Base-by-base conservation (phyloP, 2,113 vertebrate species). In the Dryoscopus gambensis region DNA sequence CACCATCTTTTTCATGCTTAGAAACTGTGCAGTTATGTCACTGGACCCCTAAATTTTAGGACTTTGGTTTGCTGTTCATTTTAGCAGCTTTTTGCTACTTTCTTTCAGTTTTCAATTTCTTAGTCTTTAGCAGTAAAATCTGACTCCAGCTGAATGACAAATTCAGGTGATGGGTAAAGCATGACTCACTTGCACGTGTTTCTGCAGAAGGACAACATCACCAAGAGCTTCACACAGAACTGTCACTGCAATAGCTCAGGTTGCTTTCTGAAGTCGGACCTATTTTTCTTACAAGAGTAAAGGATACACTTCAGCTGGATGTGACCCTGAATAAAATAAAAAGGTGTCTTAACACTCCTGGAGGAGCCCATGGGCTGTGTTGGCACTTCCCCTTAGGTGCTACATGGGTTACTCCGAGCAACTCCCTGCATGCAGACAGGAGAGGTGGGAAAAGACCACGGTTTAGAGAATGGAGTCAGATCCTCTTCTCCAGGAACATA, bases 111-210 rank as follows among this genome's bases (percentile, higher is more conserved):
- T 80, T 86, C 49, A 47, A 0, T 71, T 47, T 67, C 42, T 87
- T 27, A 4, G 5, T 42, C 53, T 92, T 74, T 53, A 50, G 22
- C 18, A 17, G n/a, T 37, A 81, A 44, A 53, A 42, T 27, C 62
- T 63, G 37, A 15, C 37, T 77, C 62, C 71, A 89, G 5, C 9
- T 33, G 15, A 56, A 53, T 50, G 47, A 31, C 9, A 62, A 84
- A 50, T 44, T 65, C 59, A 77, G 35, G 56, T 33, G 63, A n/a
- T 30, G 50, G 46, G 28, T 69, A 4, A 60, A 18, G 19, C 8
- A 6, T 53, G 17, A 35, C 17, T 50, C 33, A 23, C 15, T 47
- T 50, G 52, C 25, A 14, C 0, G 0, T 5, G 2, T 35, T 70
- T 57, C 64, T 94, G 56, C 30, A 76, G 59, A 49, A 52, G 47